A percentile compares a stretch with the other conserved stretches of the same genome.
Evolutionary conservation across 2,888 invertebrate species (phyloP).

Genomic region (Penaeus monodon): DNA sequence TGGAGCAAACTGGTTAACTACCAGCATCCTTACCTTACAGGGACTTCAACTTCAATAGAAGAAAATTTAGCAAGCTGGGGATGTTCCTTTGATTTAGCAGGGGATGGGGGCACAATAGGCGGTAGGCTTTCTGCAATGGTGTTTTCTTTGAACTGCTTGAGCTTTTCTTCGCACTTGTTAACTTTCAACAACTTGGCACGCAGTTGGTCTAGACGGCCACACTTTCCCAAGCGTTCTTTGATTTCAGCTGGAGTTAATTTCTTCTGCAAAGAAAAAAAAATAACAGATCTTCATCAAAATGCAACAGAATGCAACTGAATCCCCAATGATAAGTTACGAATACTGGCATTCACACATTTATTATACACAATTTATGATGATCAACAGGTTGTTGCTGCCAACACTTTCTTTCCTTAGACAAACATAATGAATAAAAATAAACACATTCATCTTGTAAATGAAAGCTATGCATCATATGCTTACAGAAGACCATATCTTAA

Average conservation of each 20-base stretch:
- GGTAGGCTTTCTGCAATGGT: not conserved
- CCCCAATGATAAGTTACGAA: not conserved
- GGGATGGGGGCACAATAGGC: constrained; percentile 29
- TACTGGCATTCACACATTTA: not conserved
- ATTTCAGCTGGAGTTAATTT: constrained; percentile 51
- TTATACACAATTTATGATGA: not conserved
- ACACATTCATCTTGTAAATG: not conserved
- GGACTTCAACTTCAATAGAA: constrained; percentile 57
- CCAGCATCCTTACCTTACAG: constrained; percentile 46
- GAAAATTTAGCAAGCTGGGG: constrained; percentile 54
- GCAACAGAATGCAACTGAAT: not conserved
- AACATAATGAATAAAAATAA: no score
- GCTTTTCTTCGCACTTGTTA: constrained; percentile 56
- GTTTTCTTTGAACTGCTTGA: constrained; percentile 47
- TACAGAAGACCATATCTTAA: no score
- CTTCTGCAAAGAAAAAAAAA: constrained; percentile 6
- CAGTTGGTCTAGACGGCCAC: constrained; percentile 59
- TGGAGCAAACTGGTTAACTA: not conserved
- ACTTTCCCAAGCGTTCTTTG: constrained; percentile 48
- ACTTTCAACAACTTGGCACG: constrained; percentile 54
- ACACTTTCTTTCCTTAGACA: no score
- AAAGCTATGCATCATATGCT: no score
- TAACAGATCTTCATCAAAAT: not conserved
- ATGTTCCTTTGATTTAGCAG: constrained; percentile 16
- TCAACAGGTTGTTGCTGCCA: no score